Evolutionary conservation across 2,113 vertebrate species (phyloP).

Genomic region (Dissostichus mawsoni): DNA sequence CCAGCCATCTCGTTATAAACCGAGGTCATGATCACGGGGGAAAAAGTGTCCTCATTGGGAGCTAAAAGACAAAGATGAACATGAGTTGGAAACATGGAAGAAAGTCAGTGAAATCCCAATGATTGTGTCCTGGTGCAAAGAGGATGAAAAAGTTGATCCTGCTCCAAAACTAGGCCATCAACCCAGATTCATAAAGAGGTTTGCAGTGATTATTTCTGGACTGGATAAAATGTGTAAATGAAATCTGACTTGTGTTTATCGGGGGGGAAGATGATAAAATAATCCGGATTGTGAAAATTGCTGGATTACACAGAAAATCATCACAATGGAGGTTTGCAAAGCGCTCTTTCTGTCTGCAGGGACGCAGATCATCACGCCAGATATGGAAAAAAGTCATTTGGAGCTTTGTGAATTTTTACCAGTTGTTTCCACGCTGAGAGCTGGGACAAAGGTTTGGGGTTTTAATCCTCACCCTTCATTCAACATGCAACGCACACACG

Average conservation of each 20-base stretch:
- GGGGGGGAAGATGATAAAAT: constrained; percentile 72
- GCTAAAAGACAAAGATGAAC: background rate
- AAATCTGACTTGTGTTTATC: constrained; percentile 74
- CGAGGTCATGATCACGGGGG: background rate
- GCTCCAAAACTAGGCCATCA: constrained; percentile 47
- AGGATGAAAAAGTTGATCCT: background rate
- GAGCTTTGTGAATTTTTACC: constrained; percentile 62
- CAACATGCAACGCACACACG: constrained; percentile 62
- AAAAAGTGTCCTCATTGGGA: background rate
- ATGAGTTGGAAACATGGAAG: background rate
- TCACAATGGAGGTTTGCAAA: constrained; percentile 71
- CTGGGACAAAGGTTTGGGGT: constrained; percentile 54
- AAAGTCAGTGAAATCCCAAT: background rate
- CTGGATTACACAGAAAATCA: constrained; percentile 79
- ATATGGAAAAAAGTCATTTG: constrained; percentile 65
- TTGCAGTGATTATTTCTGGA: constrained; percentile 66
- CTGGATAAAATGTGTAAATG: constrained; percentile 65
- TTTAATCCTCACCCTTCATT: constrained; percentile 59
- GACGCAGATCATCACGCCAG: constrained; percentile 64
- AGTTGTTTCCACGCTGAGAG: constrained; percentile 44
- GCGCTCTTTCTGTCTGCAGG: constrained; percentile 51
- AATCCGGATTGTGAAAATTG: constrained; percentile 81
- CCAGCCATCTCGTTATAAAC: background rate
- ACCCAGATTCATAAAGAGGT: constrained; percentile 37
- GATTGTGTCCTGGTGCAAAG: background rate